Conservation (phyloP, 2,888 invertebrate species). For the Hydrotaea diabolus region DNA sequence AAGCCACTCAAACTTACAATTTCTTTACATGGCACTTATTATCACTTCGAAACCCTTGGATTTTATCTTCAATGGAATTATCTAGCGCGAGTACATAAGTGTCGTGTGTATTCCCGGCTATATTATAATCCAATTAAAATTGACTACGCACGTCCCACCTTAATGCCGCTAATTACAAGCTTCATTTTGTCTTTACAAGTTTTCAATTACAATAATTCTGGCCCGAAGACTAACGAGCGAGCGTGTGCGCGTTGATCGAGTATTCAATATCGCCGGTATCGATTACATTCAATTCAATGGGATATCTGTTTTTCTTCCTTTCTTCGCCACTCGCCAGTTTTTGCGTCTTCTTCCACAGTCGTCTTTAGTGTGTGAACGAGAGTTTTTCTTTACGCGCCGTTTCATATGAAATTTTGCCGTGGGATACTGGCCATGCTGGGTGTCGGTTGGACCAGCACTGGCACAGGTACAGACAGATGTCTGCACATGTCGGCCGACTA, state of each 20-base stretch:
- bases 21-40: not conserved
- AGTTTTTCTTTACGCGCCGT: not conserved
- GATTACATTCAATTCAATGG: constrained; percentile 44
- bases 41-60: not conserved
- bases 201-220: constrained; percentile 66
- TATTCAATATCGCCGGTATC: constrained; percentile 32
- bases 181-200: constrained; percentile 65
- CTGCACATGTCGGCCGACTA: not conserved
- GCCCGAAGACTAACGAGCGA: constrained; percentile 45
- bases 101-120: not conserved
- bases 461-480: no score
- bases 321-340: not conserved
- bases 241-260: constrained; percentile 28
- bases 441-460: no score
- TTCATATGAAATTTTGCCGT: constrained; percentile 10
- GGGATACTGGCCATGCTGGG: constrained; percentile 2
- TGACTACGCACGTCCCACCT: constrained; percentile 67
- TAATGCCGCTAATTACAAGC: constrained; percentile 66
- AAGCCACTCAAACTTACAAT: no score
- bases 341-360: not conserved
- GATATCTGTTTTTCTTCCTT: not conserved
- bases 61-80: not conserved
- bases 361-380: not conserved
- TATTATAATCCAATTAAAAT: constrained; percentile 65
- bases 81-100: no score